phyloP scores from a whole-genome alignment of 2,797 vertebrate genomes.

The Pelobates cultripes region DNA sequence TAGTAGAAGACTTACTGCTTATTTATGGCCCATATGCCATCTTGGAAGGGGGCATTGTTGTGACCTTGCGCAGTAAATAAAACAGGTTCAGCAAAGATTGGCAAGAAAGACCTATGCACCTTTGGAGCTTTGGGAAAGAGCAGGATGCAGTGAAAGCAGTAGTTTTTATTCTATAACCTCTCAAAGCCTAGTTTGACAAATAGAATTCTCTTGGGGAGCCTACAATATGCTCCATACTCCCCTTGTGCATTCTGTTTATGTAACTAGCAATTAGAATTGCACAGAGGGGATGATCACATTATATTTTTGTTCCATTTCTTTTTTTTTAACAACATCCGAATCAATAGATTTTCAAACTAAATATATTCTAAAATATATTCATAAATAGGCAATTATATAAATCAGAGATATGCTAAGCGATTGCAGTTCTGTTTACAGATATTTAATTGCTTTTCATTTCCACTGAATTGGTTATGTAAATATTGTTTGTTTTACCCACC shows the following conservation, averaged over 20 bases:
- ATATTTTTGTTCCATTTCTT: background rate
- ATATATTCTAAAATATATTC: background rate
- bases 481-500: no score
- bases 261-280: conserved; percentile 35
- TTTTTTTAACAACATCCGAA: background rate
- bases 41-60: conserved; percentile 44
- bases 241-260: conserved; percentile 34
- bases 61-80: background rate
- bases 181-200: conserved; percentile 8
- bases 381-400: background rate
- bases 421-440: no score
- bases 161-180: conserved; percentile 26
- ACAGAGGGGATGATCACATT: background rate
- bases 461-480: no score
- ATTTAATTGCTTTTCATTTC: no score
- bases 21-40: conserved; percentile 20
- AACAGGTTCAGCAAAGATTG: conserved; percentile 41
- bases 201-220: conserved; percentile 45
- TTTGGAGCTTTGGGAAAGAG: conserved; percentile 28
- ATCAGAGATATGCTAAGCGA: no score
- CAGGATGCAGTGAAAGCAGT: background rate
- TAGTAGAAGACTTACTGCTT: background rate
- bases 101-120: conserved; percentile 34
- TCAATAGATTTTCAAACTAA: background rate
- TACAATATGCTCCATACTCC: conserved; percentile 48